Percentiles rank a stretch among this genome's conserved stretches.
These are phyloP conservation scores for Acromyrmex charruanus DNA, from an alignment of 1,140 invertebrate species.

Conservation along the genomic window DNA sequence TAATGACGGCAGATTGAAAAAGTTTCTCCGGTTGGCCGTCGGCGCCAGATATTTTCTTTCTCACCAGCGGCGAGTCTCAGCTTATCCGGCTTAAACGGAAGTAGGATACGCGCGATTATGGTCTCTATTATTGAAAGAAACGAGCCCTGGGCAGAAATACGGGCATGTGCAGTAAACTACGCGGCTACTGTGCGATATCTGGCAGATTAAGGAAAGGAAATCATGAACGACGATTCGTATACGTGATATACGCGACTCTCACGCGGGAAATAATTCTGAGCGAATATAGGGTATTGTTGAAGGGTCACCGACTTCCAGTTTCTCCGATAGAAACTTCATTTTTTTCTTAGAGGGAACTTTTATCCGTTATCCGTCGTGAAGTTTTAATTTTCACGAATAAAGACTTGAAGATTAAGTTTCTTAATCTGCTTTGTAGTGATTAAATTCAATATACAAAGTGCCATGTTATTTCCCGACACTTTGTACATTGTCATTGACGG, in stretches of 20 bases:
- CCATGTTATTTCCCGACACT: neutral
- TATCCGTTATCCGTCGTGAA: neutral
- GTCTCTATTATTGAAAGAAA: constrained; percentile 64
- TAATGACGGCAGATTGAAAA: constrained; percentile 84
- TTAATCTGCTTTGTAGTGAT: too few species aligned
- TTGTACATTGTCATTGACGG: constrained; percentile 21
- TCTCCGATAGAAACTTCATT: too few species aligned
- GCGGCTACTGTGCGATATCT: constrained; percentile 18
- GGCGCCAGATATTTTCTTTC: constrained; percentile 52
- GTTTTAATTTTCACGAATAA: constrained; percentile 9
- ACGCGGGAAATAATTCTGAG: neutral
- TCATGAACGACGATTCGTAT: constrained; percentile 14
- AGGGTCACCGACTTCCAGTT: too few species aligned
- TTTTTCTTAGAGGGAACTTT: neutral
- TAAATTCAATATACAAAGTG: neutral
- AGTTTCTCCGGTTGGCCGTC: constrained; percentile 70
- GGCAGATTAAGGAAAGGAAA: constrained; percentile 36
- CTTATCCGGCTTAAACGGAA: constrained; percentile 73
- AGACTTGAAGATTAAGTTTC: neutral
- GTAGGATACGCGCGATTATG: constrained; percentile 72
- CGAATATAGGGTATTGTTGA: neutral
- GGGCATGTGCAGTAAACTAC: constrained; percentile 7
- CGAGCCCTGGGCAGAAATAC: constrained; percentile 6
- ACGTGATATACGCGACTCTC: neutral
- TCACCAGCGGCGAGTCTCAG: constrained; percentile 65